Base-by-base conservation (phyloP, 2,797 vertebrate species). In the Heliangelus exortis region DNA sequence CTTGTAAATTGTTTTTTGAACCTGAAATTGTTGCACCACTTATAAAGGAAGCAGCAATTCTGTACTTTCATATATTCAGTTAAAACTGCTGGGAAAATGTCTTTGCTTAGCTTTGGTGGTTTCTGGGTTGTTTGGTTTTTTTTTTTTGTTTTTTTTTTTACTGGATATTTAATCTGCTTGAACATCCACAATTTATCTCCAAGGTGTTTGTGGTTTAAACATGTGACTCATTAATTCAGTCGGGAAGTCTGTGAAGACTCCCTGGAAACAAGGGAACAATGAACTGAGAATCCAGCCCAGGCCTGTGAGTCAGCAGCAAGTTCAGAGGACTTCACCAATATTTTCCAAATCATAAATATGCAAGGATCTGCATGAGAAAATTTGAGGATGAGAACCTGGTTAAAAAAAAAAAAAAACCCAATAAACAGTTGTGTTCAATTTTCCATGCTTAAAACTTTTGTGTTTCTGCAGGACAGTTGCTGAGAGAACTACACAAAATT, bases 131-230 rank as follows among this genome's bases (percentile, higher is more conserved):
- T n/a, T 47, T 47, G 19, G 19, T 10, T 15, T 47, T 47, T 19
- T 21, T 47, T 7, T 45, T 21, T 47, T 47, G 72, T 65, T 75
- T 65, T 5, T 59, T 54, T 29, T 48, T 45, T 1, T 11, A 67
- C 31, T 34, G 21, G 10, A 59, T 57, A 65, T 45, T 9, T 55
- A 65, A 34, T 14, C 59, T 86, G 25, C 67, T 67, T 79, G 54
- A 29, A 36, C 53, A 84, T 45, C 29, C 33, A 53, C 12, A 20
- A 1, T 53, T 59, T 77, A 68, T 95, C 78, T 93, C 92, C 87
- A 90, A 88, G 91, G 87, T 84, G 48, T 83, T 91, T 82, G 89
- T 92, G 41, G 12, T 86, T 91, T 84, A 91, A 95, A 93, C 50
- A 86, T 8, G 17, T 63, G 55, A 89, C 73, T 92, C 66, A 69